Base-by-base conservation (phyloP, 1,140 invertebrate genomes). In the Drosophila tsacasi region DNA sequence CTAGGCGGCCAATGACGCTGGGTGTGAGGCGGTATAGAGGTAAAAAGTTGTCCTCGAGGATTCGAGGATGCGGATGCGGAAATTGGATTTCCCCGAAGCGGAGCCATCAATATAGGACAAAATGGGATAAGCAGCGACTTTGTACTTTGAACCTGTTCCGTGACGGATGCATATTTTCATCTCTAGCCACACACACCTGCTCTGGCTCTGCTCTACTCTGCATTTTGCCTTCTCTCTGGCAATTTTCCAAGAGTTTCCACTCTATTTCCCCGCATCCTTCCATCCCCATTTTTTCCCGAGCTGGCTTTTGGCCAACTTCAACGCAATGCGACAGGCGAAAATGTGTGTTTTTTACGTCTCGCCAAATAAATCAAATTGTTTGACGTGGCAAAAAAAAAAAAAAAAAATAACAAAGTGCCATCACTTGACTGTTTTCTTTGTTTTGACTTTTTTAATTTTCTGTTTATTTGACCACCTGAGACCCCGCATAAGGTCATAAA, bases 21-120 rank as follows among this genome's bases (percentile, higher is more conserved):
- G 46, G 39, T 49, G 32, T 46, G 64, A 37, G 64, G 19, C 42
- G 59, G 66, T 19, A 67, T 55, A 35, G 63, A 67, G 39, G 30
- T 52, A 47, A 69, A 66, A 69, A 66, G 66, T 52, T 65, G 67
- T 21, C 35, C 35, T 54, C 47, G 19, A 35, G 19, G 69, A 62
- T 85, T 54, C 47, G 19, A 35, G 19, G 69, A 62, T 85, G 63
- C 62, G 46, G 73, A 68, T 85, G 66, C 84, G 84, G 85, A 90
- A 90, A 90, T 90, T 90, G 79, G 64, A 85, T 90, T 76, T 57
- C n/a, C 74, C 66, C 35, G 40, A 69, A 65, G 62, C 64, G 60
- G 58, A 27, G 40, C 23, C 72, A 81, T 60, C 67, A 67, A 76
- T 72, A 66, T 62, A 47, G 62, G 35, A 35, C 46, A 60, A 65